Base-by-base conservation (phyloP, 92 coral and sea anemone genomes). In the Phenganax marumi region DNA sequence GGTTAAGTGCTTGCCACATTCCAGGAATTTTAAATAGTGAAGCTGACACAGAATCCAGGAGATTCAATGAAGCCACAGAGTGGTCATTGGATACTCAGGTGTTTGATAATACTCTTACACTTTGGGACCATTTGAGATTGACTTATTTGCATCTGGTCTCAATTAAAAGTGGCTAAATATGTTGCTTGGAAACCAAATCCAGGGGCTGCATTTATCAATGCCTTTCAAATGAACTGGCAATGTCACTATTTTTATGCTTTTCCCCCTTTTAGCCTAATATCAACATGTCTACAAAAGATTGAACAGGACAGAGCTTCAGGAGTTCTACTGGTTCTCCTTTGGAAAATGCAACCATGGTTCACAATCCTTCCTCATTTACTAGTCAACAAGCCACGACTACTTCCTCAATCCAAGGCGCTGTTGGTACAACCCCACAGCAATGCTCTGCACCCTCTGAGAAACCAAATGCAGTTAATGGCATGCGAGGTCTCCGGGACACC, bases 1-100 rank as follows among this genome's bases (percentile, higher is more conserved):
- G 90, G 92, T 48, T 89, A 22, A 86, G 86, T 7, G 88, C 92
- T 23, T 87, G 81, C 24, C 89, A 90, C 50, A 87, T 87, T 19
- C 81, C 90, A 3, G 91, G 89, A 12, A 64, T 8, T 18, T 53
- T 68, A 19, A 85, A 79, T 65, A 52, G 43, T n/a, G 82, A 78
- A 24, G 91, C 90, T 22, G 89, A 86, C 68, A 85, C 69, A 49
- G 80, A 87, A 77, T 87, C 93, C 10, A 76, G 90, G 18, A 55
- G 39, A 17, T 80, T 89, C 46, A 57, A 57, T 57, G 63, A 57
- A 57, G 12, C 63, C 63, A 57, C 63, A 5, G 63, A 57, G 63
- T 57, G 63, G 63, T 57, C 63, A 5, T 21, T 57, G 63, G 63
- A 57, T 17, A 17, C 63, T 21, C 68, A 74, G 73, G 50, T 62